Conservation (phyloP, 2,113 vertebrate genomes). For the Saguinus imperator region DNA sequence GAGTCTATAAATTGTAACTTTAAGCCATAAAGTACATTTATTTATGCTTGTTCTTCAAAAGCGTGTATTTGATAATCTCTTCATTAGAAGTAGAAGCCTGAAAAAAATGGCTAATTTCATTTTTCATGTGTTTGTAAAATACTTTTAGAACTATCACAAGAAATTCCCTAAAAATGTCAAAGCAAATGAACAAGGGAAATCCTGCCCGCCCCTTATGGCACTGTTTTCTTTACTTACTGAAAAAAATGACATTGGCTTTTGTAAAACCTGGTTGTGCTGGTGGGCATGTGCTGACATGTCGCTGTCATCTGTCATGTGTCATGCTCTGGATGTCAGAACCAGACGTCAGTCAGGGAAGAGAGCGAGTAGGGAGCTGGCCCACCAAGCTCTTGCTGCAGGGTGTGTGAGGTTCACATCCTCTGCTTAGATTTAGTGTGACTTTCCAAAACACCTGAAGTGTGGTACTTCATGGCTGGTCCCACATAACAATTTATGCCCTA, state of each 20-base stretch:
- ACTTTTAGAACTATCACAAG: background rate
- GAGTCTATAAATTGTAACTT: background rate
- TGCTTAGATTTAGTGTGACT: constrained; percentile 12
- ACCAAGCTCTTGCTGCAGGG: background rate
- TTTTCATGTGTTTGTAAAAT: constrained; percentile 26
- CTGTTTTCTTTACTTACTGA: background rate
- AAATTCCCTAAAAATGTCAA: background rate
- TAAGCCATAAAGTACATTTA: background rate
- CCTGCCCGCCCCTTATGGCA: background rate
- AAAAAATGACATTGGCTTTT: constrained; percentile 36
- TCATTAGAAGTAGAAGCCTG: background rate
- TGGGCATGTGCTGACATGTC: background rate
- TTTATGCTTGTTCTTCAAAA: constrained; percentile 10
- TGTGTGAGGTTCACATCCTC: background rate
- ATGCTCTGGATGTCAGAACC: background rate
- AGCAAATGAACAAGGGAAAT: background rate
- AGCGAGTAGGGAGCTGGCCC: background rate
- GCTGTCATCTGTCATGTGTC: background rate
- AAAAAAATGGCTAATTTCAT: constrained; percentile 12
- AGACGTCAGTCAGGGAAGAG: background rate
- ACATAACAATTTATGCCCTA: background rate
- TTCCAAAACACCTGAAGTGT: background rate
- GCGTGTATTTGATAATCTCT: background rate
- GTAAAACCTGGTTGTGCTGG: background rate
- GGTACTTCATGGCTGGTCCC: background rate